Base-by-base conservation (phyloP, 2,888 invertebrate species). In the Idaea straminata region DNA sequence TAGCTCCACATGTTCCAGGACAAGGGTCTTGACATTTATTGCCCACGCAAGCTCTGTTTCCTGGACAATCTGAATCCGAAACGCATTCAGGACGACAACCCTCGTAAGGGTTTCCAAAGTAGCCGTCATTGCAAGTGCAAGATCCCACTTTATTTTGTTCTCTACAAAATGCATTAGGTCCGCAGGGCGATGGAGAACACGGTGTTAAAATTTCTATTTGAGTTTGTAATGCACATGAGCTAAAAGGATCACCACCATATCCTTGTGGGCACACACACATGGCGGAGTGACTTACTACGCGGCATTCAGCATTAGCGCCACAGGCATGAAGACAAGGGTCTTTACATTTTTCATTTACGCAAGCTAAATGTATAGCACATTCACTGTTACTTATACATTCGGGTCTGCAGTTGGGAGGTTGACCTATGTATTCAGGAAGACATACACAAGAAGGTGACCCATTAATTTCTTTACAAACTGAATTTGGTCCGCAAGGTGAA, bases 371-470 rank as follows among this genome's bases (percentile, higher is more conserved):
- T 74, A 93, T 93, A 4, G 94, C 82, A 79, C 97, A 97, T 86
- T 97, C 97, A 64, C 95, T 94, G 78, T 96, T 96, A 73, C 95
- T 95, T 58, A 96, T 92, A 85, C 97, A 97, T 88, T 97, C 97
- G 0, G 96, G 96, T 72, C 95, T 94, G 77, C 97, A 97, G 76
- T 96, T 95, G 0, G 96, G 96, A 61, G 97, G 96, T 65, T 94
- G 91, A 62, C 96, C 96, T 66, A 93, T 93, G 76, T 94, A 96
- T 77, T 94, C 94, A 59, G 95, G 93, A 68, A 95, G 86, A 78
- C 97, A 97, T 35, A 95, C 95, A 79, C 97, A 97, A 0, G 96
- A 95, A 0, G 96, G 96, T 57, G 93, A 94, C 68, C 94, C 95
- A 69, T 95, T 95, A 15, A 94, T 85, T 69, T 95, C 93, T 80